Conservation (phyloP, 1,140 invertebrate species). For the Zaprionus camerounensis region DNA sequence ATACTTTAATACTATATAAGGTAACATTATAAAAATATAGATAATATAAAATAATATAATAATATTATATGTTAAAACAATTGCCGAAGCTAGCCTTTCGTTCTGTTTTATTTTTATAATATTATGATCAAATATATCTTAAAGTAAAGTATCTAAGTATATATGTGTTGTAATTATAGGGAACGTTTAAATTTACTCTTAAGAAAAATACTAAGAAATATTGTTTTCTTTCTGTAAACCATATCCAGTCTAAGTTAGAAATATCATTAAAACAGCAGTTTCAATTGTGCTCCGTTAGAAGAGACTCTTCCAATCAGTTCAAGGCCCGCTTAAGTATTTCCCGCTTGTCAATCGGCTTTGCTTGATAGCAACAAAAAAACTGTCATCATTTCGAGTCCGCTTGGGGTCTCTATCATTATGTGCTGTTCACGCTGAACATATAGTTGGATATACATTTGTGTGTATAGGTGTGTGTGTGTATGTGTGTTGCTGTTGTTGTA, state of each 20-base stretch:
- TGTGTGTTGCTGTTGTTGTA: not conserved
- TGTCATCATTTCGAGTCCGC: not conserved
- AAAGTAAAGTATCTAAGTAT: no score
- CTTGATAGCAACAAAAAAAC: not conserved
- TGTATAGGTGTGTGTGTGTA: not conserved
- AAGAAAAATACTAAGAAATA: no score
- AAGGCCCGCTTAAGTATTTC: not conserved
- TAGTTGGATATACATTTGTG: not conserved
- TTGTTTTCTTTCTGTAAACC: not conserved
- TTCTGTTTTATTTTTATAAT: no score
- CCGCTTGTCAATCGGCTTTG: not conserved
- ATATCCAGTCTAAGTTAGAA: not conserved
- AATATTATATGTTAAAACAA: no score
- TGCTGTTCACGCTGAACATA: not conserved
- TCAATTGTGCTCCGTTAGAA: not conserved
- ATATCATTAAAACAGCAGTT: not conserved
- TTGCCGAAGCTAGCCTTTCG: no score
- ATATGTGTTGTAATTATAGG: no score
- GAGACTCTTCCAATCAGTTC: not conserved
- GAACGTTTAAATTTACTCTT: no score
- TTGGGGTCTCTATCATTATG: not conserved
- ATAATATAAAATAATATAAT: no score
- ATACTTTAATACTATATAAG: no score
- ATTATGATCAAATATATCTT: no score
- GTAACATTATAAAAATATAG: no score